These are phyloP conservation scores for Meda fulgida DNA, from an alignment of 2,797 vertebrate species.

Conservation along the genomic window DNA sequence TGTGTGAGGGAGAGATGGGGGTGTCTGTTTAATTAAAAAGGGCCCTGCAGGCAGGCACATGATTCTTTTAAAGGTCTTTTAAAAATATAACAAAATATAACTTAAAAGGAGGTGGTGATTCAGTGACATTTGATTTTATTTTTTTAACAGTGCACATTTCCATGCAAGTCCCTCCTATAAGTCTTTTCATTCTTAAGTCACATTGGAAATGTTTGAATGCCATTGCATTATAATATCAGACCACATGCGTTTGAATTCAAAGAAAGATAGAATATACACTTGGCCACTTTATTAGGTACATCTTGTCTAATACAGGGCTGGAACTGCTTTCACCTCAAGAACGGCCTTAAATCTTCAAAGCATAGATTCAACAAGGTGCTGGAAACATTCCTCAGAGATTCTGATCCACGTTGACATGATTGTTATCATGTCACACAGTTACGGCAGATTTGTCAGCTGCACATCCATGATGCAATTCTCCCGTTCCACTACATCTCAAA, in stretches of 20 bases:
- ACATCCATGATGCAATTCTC: slow-evolving; percentile 52
- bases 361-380: not conserved
- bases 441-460: slow-evolving; percentile 1
- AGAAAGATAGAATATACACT: not conserved
- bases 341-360: not conserved
- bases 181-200: not conserved
- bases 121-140: no score
- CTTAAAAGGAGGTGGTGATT: not conserved
- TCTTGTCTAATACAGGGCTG: not conserved
- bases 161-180: not conserved
- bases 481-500: slow-evolving; percentile 48
- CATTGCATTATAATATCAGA: not conserved
- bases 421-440: not conserved
- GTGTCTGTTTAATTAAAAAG: slow-evolving; percentile 29
- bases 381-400: not conserved
- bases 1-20: slow-evolving; percentile 22
- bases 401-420: not conserved
- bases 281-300: not conserved
- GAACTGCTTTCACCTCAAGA: not conserved
- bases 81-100: not conserved
- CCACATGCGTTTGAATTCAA: not conserved
- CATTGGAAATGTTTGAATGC: not conserved
- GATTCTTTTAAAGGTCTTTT: slow-evolving; percentile 14
- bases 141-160: not conserved
- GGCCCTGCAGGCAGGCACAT: slow-evolving; percentile 17